Evolutionary conservation across 1,140 invertebrate genomes (phyloP).

Genomic region (Holotrichia oblita): DNA sequence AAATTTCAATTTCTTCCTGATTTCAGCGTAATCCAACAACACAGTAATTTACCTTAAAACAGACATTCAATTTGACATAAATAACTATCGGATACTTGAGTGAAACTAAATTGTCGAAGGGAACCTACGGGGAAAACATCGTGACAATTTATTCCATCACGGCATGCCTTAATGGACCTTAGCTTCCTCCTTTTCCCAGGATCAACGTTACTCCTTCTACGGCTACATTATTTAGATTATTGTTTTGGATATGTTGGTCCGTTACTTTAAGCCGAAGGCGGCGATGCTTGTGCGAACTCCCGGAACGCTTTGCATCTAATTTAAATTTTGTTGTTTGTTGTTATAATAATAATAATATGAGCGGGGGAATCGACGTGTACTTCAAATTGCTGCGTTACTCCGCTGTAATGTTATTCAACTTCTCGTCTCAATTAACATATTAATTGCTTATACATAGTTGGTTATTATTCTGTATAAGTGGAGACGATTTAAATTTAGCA

Average conservation of each 20-base stretch:
- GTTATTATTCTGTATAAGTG: no score
- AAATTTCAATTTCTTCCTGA: background rate
- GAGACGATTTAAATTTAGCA: no score
- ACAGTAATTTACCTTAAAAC: background rate
- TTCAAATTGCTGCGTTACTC: no score
- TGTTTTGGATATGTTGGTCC: background rate
- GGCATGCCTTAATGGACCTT: background rate
- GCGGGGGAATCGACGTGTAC: no score
- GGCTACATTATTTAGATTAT: constrained; percentile 13
- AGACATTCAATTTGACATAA: background rate
- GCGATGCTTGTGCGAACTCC: background rate
- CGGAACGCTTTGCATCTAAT: background rate
- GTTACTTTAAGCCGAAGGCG: background rate
- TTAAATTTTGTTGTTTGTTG: background rate
- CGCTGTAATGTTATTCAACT: background rate
- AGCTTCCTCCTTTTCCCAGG: background rate
- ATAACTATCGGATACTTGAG: background rate
- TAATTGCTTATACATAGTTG: background rate
- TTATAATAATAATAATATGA: no score
- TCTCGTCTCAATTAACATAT: background rate
- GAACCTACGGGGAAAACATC: background rate
- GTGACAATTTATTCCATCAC: background rate
- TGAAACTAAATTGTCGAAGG: background rate
- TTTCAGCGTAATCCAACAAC: background rate
- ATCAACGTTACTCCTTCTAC: background rate